Base-by-base conservation (phyloP, 2,797 vertebrate species). In the Dipus sagitta region DNA sequence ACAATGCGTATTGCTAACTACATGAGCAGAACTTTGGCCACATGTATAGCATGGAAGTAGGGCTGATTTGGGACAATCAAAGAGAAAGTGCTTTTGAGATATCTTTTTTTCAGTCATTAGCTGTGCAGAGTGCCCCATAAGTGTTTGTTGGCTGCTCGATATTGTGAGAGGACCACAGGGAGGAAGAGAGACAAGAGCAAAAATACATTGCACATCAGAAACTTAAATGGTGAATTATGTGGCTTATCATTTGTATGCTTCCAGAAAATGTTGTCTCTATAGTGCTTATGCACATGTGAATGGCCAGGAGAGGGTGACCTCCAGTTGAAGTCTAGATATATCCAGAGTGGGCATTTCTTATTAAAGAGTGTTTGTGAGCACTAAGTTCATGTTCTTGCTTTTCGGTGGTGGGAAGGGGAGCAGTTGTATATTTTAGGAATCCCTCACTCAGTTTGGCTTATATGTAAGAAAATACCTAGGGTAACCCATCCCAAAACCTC, bases 351-450 rank as follows among this genome's bases (percentile, higher is more conserved):
- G 23, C 60, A 60, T 87, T 90, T 88, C 42, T 88, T 93, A 64
- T 86, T 68, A 71, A 88, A 88, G 88, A 86, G 52, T 13, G 23
- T 79, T 52, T 38, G 10, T 82, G 90, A 83, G 14, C 58, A 80
- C 52, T 76, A 82, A 68, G 6, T 79, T 78, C 75, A 11, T 67
- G 79, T 91, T 6, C 60, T 54, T 76, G 10, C 38, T 64, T 81
- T 34, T 58, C 12, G 30, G 32, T 17, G 21, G 30, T 38, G 15
- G 38, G 74, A 28, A 34, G 23, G 17, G 15, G 34, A n/a, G 32
- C 38, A 52, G 14, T 23, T 77, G 21, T 72, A 86, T 79, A n/a
- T 71, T 90, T 75, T 42, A 95, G n/a, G 76, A 52, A 92, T 83
- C 24, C 11, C 30, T 38, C 32, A 67, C 54, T 78, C 75, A 89